Percentiles rank a stretch among this genome's conserved stretches.
Evolutionary conservation across 2,113 vertebrate species (phyloP).

Genomic region (Otolemur garnettii): DNA sequence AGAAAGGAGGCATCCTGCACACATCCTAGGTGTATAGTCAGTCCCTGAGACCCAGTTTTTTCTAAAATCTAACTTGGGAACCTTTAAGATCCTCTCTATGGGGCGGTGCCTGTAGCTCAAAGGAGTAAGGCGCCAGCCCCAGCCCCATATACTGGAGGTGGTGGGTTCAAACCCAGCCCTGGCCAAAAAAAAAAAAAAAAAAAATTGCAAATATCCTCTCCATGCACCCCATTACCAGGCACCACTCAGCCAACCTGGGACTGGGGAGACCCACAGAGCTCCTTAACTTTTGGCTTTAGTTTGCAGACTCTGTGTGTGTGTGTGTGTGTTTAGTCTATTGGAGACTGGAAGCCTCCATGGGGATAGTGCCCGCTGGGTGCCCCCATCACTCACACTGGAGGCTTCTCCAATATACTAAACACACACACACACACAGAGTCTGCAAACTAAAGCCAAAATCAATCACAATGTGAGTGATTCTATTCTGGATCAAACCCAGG

Average conservation of each 20-base stretch:
- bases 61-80: background rate
- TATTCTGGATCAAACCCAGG: conserved; percentile 42
- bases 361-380: background rate
- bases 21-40: background rate
- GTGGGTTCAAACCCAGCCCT: too few species aligned
- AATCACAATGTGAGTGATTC: background rate
- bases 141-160: too few species aligned
- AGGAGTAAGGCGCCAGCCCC: too few species aligned
- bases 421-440: too few species aligned
- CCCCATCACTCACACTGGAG: background rate
- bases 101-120: too few species aligned
- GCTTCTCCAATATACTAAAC: too few species aligned
- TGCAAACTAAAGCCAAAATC: too few species aligned
- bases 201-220: background rate
- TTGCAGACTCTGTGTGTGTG: background rate
- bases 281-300: background rate
- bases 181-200: too few species aligned
- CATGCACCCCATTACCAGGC: background rate
- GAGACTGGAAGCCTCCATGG: background rate
- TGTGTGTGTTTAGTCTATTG: background rate
- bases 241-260: background rate
- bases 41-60: background rate
- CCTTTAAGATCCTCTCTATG: conserved; percentile 1
- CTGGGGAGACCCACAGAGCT: background rate
- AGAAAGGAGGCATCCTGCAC: background rate